Evolutionary conservation across 2,797 vertebrate species (phyloP).

Genomic region (Coccyzus lansbergi): DNA sequence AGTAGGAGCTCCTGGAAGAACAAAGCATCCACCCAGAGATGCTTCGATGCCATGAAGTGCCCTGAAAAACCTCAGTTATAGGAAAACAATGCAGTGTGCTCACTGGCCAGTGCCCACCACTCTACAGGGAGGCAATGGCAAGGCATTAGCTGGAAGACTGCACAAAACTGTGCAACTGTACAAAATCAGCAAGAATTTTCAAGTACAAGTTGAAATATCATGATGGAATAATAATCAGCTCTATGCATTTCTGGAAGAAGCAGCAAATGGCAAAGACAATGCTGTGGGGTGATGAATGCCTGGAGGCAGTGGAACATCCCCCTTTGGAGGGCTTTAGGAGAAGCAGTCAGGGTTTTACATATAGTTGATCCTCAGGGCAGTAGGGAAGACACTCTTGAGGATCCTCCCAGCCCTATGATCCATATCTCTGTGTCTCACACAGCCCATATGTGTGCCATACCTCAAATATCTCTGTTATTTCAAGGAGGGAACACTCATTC

Average conservation of each 20-base stretch:
- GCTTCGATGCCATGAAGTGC: not conserved
- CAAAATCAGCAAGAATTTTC: not conserved
- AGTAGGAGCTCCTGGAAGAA: not conserved
- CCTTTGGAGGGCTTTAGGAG: not conserved
- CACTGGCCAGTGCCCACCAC: not conserved
- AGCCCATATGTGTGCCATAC: no score
- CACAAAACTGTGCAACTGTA: not conserved
- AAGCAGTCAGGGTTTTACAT: not conserved
- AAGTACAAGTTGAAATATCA: not conserved
- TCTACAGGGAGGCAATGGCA: not conserved
- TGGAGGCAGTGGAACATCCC: not conserved
- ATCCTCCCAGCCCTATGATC: not conserved
- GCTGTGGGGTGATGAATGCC: fast-evolving
- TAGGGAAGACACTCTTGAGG: not conserved
- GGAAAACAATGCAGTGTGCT: not conserved
- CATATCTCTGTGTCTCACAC: not conserved
- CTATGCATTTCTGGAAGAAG: not conserved
- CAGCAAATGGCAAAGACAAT: not conserved
- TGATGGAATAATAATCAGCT: not conserved
- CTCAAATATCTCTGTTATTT: not conserved
- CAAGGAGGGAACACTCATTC: not conserved
- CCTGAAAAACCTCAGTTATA: not conserved
- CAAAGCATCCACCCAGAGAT: not conserved
- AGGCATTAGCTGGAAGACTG: not conserved
- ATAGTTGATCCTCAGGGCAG: not conserved